A percentile compares a stretch with the other conserved stretches of the same genome.
These are phyloP conservation scores for Pipa parva DNA, from an alignment of 2,113 vertebrate genomes.

Conservation along the genomic window DNA sequence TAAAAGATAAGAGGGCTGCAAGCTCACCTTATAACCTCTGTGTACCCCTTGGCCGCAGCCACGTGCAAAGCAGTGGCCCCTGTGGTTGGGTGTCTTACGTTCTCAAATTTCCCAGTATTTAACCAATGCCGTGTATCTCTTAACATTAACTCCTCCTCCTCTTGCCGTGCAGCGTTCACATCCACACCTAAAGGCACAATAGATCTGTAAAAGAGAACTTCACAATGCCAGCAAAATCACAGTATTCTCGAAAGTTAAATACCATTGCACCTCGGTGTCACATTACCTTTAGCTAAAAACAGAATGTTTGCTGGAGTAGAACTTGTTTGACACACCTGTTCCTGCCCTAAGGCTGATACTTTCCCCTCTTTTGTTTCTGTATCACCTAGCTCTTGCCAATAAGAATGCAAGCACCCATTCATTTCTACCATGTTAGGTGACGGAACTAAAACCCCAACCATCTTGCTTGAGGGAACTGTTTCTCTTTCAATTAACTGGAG, in stretches of 20 bases:
- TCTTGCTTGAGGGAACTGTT: not conserved
- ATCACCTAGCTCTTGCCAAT: not conserved
- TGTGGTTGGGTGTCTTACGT: constrained; percentile 68
- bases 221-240: not conserved
- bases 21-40: constrained; percentile 81
- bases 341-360: not conserved
- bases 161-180: constrained; percentile 71
- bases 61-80: constrained; percentile 84
- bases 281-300: not conserved
- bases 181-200: constrained; percentile 68
- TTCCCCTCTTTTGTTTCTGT: not conserved
- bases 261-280: not conserved
- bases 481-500: not conserved
- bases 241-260: not conserved
- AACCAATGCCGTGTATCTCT: constrained; percentile 75
- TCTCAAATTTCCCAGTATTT: constrained; percentile 62
- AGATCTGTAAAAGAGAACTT: not conserved
- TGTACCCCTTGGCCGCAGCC: constrained; percentile 84
- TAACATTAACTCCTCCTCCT: constrained; percentile 80
- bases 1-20: too few relatives aligned
- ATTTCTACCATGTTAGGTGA: not conserved
- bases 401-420: not conserved
- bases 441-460: not conserved
- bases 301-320: not conserved
- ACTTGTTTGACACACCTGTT: not conserved